phyloP scores from a whole-genome alignment of 2,888 invertebrate species.

The Epicampocera succincta region DNA sequence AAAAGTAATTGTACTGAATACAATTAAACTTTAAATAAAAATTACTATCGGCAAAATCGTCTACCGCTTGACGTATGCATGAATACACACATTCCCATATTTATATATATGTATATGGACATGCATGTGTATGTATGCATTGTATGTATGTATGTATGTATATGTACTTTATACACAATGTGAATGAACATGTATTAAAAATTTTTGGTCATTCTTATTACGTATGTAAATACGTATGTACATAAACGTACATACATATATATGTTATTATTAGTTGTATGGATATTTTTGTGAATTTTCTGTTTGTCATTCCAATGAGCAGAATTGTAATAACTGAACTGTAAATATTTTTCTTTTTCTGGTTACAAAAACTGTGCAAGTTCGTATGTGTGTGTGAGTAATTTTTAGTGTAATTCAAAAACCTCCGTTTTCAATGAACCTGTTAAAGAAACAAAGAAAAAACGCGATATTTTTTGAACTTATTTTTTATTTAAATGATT shows the following conservation, averaged over 20 bases:
- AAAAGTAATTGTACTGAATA: neutral
- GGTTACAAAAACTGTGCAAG: conserved; percentile 12
- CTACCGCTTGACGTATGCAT: too few species aligned
- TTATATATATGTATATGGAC: too few species aligned
- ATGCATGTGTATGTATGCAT: too few species aligned
- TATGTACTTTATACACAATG: too few species aligned
- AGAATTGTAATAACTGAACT: conserved; percentile 65
- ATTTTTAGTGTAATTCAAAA: conserved; percentile 16
- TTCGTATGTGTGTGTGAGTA: neutral
- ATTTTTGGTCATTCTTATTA: too few species aligned
- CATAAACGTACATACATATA: conserved; percentile 1
- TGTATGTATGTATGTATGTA: too few species aligned
- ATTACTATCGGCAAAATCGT: neutral
- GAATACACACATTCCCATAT: too few species aligned
- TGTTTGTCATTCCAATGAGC: conserved; percentile 52
- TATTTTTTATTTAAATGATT: conserved; percentile 24
- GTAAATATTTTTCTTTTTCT: conserved; percentile 50
- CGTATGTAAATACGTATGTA: too few species aligned
- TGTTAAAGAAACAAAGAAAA: neutral
- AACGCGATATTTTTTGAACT: neutral
- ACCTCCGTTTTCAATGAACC: neutral
- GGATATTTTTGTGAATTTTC: neutral
- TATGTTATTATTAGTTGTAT: neutral
- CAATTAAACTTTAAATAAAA: conserved; percentile 1
- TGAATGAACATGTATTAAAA: too few species aligned